Evolutionary conservation across 2,888 invertebrate genomes (phyloP).

Genomic region (Thysanoteuthis rhombus): DNA sequence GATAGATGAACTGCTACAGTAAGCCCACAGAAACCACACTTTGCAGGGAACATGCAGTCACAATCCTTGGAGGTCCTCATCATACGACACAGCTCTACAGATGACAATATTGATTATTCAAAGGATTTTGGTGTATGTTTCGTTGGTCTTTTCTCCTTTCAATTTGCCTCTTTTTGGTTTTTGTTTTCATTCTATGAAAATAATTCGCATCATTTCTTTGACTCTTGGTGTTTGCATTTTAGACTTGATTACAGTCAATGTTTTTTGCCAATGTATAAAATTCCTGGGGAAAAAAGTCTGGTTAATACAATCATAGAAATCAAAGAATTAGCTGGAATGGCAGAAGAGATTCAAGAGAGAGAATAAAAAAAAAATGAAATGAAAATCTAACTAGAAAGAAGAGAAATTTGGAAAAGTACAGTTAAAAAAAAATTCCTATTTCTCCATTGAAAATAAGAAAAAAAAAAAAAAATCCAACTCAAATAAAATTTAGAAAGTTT

Average conservation of each 20-base stretch:
- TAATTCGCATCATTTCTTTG: not conserved
- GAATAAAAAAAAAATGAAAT: no score
- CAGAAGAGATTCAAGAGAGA: not conserved
- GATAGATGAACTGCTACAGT: not conserved
- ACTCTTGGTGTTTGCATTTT: not conserved
- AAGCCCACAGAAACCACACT: not conserved
- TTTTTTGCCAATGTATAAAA: not conserved
- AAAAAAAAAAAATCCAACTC: not conserved
- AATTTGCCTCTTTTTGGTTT: no score
- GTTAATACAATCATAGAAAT: not conserved
- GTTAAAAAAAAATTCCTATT: not conserved
- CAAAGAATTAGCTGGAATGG: not conserved
- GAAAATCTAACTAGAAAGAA: not conserved
- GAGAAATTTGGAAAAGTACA: not conserved
- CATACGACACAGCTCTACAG: not conserved
- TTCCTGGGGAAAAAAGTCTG: not conserved
- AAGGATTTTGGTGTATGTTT: not conserved
- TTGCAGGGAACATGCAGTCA: not conserved
- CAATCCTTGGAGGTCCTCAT: not conserved
- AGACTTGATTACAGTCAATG: not conserved
- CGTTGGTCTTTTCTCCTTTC: not conserved
- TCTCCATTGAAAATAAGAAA: not conserved
- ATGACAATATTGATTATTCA: not conserved
- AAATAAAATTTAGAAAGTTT: no score
- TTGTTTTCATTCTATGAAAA: not conserved